A percentile compares a stretch with the other conserved stretches of the same genome.
Conservation (phyloP, 2,797 vertebrate genomes). For the Gobio occitaniae region DNA sequence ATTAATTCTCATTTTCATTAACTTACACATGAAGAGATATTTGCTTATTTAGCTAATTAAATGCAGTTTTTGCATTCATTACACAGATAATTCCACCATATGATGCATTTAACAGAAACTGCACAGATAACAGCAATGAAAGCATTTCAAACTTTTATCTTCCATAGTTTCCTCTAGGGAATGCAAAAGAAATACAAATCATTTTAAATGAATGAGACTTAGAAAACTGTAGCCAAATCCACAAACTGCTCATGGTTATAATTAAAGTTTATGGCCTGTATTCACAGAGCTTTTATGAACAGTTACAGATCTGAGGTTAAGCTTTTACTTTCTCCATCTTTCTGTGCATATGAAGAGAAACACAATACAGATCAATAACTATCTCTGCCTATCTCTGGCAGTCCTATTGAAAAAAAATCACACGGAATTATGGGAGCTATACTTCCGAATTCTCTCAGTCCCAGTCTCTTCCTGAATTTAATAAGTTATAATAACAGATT, state of each 20-base stretch:
- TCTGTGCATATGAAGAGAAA: not conserved
- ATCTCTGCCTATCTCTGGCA: not conserved
- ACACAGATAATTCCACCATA: not conserved
- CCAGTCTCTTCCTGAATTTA: not conserved
- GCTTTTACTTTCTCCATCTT: constrained; percentile 3
- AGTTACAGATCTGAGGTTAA: constrained; percentile 10
- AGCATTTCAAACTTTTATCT: not conserved
- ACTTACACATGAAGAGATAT: not conserved
- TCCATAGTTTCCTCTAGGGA: not conserved
- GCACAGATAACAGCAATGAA: not conserved
- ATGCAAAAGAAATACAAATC: constrained; percentile 13
- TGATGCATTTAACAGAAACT: not conserved
- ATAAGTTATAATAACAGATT: constrained; percentile 17
- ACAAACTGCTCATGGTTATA: constrained; percentile 26
- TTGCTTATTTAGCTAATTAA: not conserved
- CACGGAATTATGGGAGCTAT: not conserved
- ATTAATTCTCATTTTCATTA: constrained; percentile 2
- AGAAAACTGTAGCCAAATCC: constrained; percentile 8
- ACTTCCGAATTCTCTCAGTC: not conserved
- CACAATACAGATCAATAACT: not conserved
- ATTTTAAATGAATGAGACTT: constrained; percentile 31
- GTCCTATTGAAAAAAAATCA: not conserved
- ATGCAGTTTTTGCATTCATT: not conserved
- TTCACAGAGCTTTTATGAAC: constrained; percentile 21
- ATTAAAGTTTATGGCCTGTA: constrained; percentile 21